phyloP scores from a whole-genome alignment of 2,888 invertebrate genomes.

The Operophtera brumata region DNA sequence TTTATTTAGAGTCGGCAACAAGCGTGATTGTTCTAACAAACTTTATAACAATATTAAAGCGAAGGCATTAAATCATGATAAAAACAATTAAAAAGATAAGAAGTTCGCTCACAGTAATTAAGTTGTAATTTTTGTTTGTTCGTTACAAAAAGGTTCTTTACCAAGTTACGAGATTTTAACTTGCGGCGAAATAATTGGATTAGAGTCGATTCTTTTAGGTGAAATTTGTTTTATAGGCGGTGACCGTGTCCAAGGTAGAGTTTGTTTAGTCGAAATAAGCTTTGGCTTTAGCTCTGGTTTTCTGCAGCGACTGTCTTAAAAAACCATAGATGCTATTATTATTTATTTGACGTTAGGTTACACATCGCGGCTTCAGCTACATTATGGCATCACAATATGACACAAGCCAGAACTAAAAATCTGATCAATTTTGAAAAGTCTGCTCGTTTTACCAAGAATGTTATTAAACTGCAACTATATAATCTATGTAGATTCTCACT shows the following conservation, averaged over 20 bases:
- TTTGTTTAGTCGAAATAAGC: neutral
- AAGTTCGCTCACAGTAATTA: conserved; percentile 53
- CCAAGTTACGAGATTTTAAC: conserved; percentile 22
- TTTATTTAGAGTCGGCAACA: neutral
- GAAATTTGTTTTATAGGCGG: conserved; percentile 2
- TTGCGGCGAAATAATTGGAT: conserved; percentile 12
- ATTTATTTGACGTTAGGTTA: no score
- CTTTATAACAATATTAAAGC: conserved; percentile 37
- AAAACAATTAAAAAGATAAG: conserved; percentile 61
- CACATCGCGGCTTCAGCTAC: no score
- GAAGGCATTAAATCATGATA: conserved; percentile 58
- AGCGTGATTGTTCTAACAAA: conserved; percentile 38
- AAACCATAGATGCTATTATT: no score
- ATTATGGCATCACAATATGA: no score
- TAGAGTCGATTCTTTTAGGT: conserved; percentile 1
- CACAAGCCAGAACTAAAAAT: no score
- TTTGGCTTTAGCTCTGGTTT: no score
- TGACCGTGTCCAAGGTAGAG: no score
- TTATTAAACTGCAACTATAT: no score
- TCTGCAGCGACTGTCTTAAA: no score
- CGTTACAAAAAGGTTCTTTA: conserved; percentile 40
- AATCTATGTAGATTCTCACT: no score
- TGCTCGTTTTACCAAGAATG: no score
- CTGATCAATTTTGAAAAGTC: no score
- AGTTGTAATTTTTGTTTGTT: conserved; percentile 62